Percentiles rank a stretch among this genome's conserved stretches.
Evolutionary conservation across 2,888 invertebrate genomes (phyloP).

Genomic region (Acanthosepion lycidas): DNA sequence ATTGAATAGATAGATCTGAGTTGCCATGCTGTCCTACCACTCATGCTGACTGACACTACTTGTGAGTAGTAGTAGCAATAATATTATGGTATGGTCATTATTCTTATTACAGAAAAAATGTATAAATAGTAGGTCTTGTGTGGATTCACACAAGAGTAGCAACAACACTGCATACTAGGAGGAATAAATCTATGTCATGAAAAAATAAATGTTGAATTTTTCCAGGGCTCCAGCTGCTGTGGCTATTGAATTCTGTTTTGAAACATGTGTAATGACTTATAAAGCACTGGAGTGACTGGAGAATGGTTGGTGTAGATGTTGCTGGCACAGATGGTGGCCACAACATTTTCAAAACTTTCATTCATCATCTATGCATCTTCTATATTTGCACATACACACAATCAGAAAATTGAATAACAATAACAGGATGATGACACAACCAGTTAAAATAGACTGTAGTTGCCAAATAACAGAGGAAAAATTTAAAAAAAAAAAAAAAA

Average conservation of each 20-base stretch:
- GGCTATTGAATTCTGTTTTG: slow-evolving; percentile 34
- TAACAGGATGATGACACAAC: slow-evolving; percentile 35
- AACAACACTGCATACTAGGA: slow-evolving; percentile 46
- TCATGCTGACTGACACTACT: slow-evolving; percentile 14
- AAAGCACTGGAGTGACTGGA: slow-evolving; percentile 44
- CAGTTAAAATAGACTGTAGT: slow-evolving; percentile 46
- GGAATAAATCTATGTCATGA: slow-evolving; percentile 44
- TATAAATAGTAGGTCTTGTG: slow-evolving; percentile 35
- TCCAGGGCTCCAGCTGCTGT: slow-evolving; percentile 36
- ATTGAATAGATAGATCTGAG: neutral
- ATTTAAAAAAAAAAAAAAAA: neutral
- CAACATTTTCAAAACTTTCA: neutral
- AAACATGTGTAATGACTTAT: slow-evolving; percentile 40
- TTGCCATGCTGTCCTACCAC: neutral
- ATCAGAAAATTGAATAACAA: neutral
- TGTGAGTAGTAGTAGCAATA: neutral
- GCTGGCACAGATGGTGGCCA: neutral
- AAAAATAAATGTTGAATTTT: slow-evolving; percentile 47
- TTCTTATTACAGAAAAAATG: neutral
- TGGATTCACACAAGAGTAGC: slow-evolving; percentile 38
- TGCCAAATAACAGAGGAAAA: slow-evolving; percentile 36
- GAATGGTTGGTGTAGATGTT: neutral
- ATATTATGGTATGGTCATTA: neutral
- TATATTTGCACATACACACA: neutral
- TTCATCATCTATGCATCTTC: slow-evolving; percentile 33